Conservation (phyloP, 92 coral and sea anemone genomes). For the Bergia sp. region DNA sequence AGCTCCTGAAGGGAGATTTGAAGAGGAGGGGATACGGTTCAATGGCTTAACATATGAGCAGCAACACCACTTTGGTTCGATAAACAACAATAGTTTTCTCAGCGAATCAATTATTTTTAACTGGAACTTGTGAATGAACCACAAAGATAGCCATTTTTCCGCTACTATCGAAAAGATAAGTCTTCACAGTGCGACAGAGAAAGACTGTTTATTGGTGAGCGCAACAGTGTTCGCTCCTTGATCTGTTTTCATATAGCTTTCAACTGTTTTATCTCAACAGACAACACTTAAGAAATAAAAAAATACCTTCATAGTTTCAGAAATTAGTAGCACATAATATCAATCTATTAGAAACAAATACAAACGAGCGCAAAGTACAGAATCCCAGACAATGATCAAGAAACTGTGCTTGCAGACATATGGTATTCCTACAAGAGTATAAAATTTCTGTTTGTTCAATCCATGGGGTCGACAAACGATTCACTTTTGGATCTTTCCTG, state of each 20-base stretch:
- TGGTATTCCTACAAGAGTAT: conserved; percentile 33
- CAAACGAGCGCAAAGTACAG: background rate
- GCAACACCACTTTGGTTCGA: conserved; percentile 30
- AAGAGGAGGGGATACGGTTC: conserved; percentile 20
- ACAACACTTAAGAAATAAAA: background rate
- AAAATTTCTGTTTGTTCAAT: conserved; percentile 45
- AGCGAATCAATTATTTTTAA: conserved; percentile 24
- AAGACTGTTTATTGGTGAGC: conserved; percentile 27
- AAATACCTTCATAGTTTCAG: background rate
- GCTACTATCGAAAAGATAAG: background rate
- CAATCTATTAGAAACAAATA: background rate
- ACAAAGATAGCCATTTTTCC: background rate
- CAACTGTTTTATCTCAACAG: conserved; percentile 3
- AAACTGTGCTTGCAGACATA: conserved; percentile 3
- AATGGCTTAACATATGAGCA: conserved; percentile 2
- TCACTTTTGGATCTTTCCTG: conserved; percentile 19
- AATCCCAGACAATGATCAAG: background rate
- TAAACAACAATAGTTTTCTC: conserved; percentile 31
- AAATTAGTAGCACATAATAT: background rate
- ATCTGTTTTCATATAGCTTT: conserved; percentile 36
- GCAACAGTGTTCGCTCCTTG: background rate
- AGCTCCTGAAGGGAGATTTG: conserved; percentile 38
- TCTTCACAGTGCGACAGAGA: background rate
- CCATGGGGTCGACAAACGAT: conserved; percentile 44
- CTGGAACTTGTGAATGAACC: background rate